A percentile compares a stretch with the other conserved stretches of the same genome.
These are phyloP conservation scores for Acromyrmex echinatior DNA, from an alignment of 1,140 invertebrate species.

Conservation along the genomic window DNA sequence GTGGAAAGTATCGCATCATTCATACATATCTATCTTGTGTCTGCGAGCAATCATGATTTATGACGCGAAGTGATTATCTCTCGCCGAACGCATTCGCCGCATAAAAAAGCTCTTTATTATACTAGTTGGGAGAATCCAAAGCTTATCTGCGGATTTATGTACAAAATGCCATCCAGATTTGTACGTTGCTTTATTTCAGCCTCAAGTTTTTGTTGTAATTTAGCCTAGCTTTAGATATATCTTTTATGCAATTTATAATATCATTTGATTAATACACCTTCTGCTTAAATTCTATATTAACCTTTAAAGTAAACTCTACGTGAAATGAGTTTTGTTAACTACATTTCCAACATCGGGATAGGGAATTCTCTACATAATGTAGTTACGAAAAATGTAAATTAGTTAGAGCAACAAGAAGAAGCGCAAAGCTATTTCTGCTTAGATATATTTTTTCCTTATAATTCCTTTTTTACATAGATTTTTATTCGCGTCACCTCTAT, in stretches of 20 bases:
- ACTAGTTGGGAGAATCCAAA: slow-evolving; percentile 2
- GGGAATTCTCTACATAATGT: neutral
- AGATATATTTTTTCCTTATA: neutral
- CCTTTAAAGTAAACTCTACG: neutral
- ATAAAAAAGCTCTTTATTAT: slow-evolving; percentile 30
- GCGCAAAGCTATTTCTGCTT: neutral
- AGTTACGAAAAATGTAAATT: slow-evolving; percentile 26
- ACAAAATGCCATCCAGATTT: neutral
- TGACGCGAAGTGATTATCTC: neutral
- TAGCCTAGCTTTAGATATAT: neutral
- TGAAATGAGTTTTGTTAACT: slow-evolving; percentile 37
- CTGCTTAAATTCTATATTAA: slow-evolving; percentile 10
- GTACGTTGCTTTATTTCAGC: neutral
- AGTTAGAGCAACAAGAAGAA: neutral
- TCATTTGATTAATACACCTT: slow-evolving; percentile 12
- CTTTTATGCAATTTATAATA: neutral
- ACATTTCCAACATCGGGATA: neutral
- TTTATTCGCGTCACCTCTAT: slow-evolving; percentile 10
- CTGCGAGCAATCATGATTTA: slow-evolving; percentile 44
- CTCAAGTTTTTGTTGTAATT: neutral
- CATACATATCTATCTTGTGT: slow-evolving; percentile 17
- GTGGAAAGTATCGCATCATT: slow-evolving; percentile 44
- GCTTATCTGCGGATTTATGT: slow-evolving; percentile 11
- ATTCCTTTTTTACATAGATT: neutral
- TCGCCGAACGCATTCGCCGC: neutral